phyloP scores from a whole-genome alignment of 2,888 invertebrate genomes.

The Mantis religiosa region DNA sequence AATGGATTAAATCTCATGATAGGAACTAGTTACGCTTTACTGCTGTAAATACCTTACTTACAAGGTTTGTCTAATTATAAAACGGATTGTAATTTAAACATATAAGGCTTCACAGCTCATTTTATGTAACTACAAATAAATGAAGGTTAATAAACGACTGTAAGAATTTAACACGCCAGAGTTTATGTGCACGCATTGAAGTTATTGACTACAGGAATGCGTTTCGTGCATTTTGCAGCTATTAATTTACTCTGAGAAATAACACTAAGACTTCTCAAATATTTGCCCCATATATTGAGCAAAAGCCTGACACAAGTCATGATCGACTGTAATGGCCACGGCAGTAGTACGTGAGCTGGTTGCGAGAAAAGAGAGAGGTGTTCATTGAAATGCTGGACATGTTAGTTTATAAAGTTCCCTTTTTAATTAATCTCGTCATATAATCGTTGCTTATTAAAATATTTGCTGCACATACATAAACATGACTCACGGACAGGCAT shows the following conservation, averaged over 20 bases:
- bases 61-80: too few species aligned
- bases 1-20: too few species aligned
- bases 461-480: neutral
- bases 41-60: too few species aligned
- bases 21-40: too few species aligned
- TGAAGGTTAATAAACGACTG: neutral
- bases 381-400: neutral
- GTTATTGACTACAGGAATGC: neutral
- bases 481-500: neutral
- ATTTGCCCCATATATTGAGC: neutral
- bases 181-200: neutral
- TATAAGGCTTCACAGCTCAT: too few species aligned
- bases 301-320: neutral
- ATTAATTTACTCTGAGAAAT: neutral
- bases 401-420: neutral
- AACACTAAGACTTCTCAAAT: neutral
- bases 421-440: neutral
- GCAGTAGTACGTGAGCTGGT: neutral
- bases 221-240: neutral
- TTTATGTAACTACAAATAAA: neutral
- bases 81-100: too few species aligned
- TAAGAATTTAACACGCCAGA: neutral
- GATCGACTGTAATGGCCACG: neutral
- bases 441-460: neutral
- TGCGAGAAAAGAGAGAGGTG: neutral